Evolutionary conservation across 2,888 invertebrate species (phyloP).

Genomic region (Onchidella celtica): DNA sequence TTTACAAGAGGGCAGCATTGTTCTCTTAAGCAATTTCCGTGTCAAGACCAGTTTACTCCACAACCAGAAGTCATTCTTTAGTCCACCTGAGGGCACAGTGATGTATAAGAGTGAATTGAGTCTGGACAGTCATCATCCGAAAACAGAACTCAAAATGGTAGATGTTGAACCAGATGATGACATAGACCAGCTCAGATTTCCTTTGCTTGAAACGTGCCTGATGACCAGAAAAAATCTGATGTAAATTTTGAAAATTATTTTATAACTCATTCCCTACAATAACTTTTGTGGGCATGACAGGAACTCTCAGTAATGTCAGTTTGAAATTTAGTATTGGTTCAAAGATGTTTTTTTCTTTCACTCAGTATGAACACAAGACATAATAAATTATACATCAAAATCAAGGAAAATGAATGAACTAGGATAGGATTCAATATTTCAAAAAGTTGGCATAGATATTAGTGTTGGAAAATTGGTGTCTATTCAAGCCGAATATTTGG

Average conservation of each 20-base stretch:
- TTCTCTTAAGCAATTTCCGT: conserved; percentile 61
- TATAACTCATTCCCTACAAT: background rate
- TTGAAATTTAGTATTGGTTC: no score
- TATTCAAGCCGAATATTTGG: no score
- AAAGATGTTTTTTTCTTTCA: no score
- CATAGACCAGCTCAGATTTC: conserved; percentile 53
- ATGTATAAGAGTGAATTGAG: conserved; percentile 57
- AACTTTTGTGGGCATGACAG: background rate
- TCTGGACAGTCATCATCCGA: conserved; percentile 62
- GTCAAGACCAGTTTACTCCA: conserved; percentile 59
- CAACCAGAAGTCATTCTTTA: conserved; percentile 48
- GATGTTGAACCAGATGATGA: conserved; percentile 31
- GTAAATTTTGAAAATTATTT: conserved; percentile 47
- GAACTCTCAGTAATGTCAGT: no score
- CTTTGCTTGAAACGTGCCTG: conserved; percentile 55
- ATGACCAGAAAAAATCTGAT: conserved; percentile 58
- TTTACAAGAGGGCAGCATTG: conserved; percentile 60
- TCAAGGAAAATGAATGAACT: no score
- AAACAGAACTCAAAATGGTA: conserved; percentile 58
- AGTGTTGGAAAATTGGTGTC: no score
- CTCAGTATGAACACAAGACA: no score
- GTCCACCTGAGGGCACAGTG: conserved; percentile 48
- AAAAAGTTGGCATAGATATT: no score
- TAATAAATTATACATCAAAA: no score
- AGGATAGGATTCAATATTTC: no score